Base-by-base conservation (phyloP, 2,888 invertebrate genomes). In the Hydriomena furcata region DNA sequence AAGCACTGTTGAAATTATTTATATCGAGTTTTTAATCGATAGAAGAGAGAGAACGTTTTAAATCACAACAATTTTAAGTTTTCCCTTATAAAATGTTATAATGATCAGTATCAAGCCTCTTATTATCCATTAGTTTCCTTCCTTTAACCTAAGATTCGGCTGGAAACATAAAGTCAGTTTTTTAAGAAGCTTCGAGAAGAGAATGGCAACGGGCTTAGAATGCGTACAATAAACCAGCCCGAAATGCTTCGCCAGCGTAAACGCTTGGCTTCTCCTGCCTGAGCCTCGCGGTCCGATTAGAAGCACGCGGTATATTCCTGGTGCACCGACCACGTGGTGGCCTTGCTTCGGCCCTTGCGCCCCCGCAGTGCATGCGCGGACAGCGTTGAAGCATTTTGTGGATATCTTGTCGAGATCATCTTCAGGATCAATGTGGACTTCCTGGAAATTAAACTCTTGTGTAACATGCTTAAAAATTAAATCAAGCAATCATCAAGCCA, bases 251-350 rank as follows among this genome's bases (percentile, higher is more conserved):
- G 91, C 80, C 7, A 93, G 71, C 5, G 86, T 59, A 7, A 65
- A 65, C 0, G 92, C 93, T 56, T 94, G 91, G 1, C 91, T 91
- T 50, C 84, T 83, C 23, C 92, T 79, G 1, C 93, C 93, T 8
- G 91, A 91, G 47, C 94, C 94, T 34, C 91, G 75, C 0, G 92
- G 91, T 2, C 94, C 94, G 1, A 94, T 66, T 0, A 94, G 69
- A 25, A 92, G 69, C 44, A 94, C 90, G 27, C 94, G 87, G 60
- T 93, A 93, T 23, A 86, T 76, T 21, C 87, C 86, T 0, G 93
- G 93, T 0, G 91, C 91, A 1, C 88, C 88, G 1, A 71, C 52
- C 45, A 68, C 81, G 55, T 81, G 74, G 44, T 66, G 44, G 0
- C 81, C 86, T 49, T 82, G 84, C 41, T 60, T 60, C 1, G 73